These are phyloP conservation scores for Platypus cylindrus DNA, from an alignment of 2,888 invertebrate genomes.

Conservation along the genomic window DNA sequence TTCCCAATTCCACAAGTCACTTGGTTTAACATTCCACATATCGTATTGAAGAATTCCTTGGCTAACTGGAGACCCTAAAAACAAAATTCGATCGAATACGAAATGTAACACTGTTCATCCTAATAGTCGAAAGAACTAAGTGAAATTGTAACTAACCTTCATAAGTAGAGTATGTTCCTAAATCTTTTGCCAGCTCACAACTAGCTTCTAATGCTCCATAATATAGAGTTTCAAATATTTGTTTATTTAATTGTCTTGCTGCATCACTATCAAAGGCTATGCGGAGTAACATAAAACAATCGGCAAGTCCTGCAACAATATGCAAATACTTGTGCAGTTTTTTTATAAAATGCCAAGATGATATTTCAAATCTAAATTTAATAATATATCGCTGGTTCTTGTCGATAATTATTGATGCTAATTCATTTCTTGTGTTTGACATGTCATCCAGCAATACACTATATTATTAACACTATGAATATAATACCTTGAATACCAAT, in stretches of 20 bases:
- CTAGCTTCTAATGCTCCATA: constrained; percentile 94
- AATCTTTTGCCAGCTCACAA: constrained; percentile 77
- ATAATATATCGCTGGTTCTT: no score
- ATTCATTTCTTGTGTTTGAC: no score
- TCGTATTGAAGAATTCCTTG: constrained; percentile 94
- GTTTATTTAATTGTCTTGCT: constrained; percentile 76
- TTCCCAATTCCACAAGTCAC: constrained; percentile 82
- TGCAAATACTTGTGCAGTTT: no score
- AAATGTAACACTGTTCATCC: no score
- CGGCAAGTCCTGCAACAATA: constrained; percentile 65
- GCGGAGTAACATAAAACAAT: constrained; percentile 88
- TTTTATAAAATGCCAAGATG: no score
- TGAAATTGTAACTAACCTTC: constrained; percentile 44
- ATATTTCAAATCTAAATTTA: no score
- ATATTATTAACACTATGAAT: background rate
- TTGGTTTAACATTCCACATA: constrained; percentile 89
- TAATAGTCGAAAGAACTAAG: no score
- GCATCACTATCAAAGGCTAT: constrained; percentile 83
- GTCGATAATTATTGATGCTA: no score
- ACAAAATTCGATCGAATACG: background rate
- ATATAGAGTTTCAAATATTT: constrained; percentile 97
- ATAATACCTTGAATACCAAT: constrained; percentile 90
- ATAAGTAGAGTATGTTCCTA: constrained; percentile 85
- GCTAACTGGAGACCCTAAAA: constrained; percentile 62
- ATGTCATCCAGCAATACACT: background rate